Evolutionary conservation across 1,140 invertebrate genomes (phyloP), one percentile per base, ranked within the genome.

Genomic region (Diorhabda sublineata): DNA sequence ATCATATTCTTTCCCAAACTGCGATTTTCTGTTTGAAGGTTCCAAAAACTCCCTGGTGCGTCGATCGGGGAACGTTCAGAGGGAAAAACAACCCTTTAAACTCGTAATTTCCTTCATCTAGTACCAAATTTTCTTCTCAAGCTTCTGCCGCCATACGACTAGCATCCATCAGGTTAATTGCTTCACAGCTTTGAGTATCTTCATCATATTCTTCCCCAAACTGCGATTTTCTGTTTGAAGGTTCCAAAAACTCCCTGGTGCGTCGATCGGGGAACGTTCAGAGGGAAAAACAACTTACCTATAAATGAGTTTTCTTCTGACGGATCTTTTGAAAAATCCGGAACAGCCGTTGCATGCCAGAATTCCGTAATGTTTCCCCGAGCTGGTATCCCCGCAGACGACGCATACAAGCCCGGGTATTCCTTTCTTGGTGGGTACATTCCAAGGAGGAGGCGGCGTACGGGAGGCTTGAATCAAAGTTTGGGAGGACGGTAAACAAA

Each of bases 281-380:
- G 2, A 8, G 5, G 26, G 26, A 26, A 60, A 60, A n/a, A 60
- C 7, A 60, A 64, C 83, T 79, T 73, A 97, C 96, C 96, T 93
- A 85, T 99, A 99, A 72, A 99, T 98, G 58, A 99, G 87, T 84
- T 98, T 97, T 73, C 97, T 87, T 47, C 98, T 85, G 43, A 99
- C 98, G 73, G 95, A 97, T 71, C 98, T 83, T 79, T 99, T 99
- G 86, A 99, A 99, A 84, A 99, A 99, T 3, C 97, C 98, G 61
- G 94, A 97, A 85, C 98, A 99, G 0, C 98, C 98, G 77, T 99
- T 99, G 82, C 98, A 99, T 1, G 97, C 97, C n/a, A 99, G 86
- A 71, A 99, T 99, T 0, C 97, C 97, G 81, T 98, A 98, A 82
- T 99, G 97, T 80, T 98, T 98, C 0, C 97, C 97, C 4, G 93